phyloP scores from a whole-genome alignment of 2,113 vertebrate species.

The Rousettus leschenaultii region DNA sequence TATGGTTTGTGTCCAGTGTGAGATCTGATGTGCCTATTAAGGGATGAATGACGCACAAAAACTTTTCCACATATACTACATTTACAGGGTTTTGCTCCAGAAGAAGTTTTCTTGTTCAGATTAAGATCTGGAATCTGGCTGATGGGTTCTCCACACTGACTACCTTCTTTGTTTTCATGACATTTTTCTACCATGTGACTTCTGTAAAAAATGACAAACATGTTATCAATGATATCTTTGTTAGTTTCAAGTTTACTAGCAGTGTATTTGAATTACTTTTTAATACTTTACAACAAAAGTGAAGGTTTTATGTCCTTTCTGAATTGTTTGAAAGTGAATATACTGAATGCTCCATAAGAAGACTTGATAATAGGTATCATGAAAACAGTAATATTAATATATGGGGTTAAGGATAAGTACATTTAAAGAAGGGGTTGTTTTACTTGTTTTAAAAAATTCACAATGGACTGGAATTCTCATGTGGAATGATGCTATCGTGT shows the following conservation, averaged over 20 bases:
- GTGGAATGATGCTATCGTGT: not conserved
- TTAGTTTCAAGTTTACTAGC: not conserved
- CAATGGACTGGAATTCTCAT: not conserved
- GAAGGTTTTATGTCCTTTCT: not conserved
- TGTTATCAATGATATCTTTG: not conserved
- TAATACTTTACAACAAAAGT: not conserved
- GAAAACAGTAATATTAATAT: not conserved
- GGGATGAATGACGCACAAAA: not conserved
- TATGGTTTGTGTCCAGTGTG: constrained; percentile 21
- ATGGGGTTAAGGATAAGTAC: not conserved
- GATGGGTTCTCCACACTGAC: not conserved
- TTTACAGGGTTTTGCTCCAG: not conserved
- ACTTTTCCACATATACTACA: not conserved
- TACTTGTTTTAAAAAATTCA: not conserved
- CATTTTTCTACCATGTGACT: not conserved
- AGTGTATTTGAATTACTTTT: not conserved
- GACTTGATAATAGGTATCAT: not conserved
- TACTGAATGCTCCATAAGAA: not conserved
- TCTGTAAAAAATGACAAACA: not conserved
- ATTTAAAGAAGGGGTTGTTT: not conserved
- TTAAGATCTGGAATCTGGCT: not conserved
- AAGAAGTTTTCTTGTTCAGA: not conserved
- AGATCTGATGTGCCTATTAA: not conserved
- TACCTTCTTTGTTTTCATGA: not conserved
- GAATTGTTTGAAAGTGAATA: not conserved